These are phyloP conservation scores for Halcyon malimbica DNA, from an alignment of 2,113 vertebrate genomes.

Conservation along the genomic window DNA sequence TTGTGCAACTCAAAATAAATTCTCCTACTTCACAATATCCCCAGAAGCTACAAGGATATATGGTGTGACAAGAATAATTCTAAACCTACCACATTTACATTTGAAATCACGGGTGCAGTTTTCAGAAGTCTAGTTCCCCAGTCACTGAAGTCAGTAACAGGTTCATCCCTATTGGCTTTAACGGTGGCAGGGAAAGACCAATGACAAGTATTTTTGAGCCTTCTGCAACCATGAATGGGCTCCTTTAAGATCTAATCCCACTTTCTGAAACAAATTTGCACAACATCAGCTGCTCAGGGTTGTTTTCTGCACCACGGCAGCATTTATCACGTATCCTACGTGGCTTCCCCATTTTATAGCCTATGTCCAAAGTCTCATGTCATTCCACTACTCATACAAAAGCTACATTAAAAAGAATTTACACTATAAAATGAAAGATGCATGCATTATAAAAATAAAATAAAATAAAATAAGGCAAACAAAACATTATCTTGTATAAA, in stretches of 20 bases:
- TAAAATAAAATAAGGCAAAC: background rate
- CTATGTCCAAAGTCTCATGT: background rate
- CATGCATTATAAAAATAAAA: too few relatives aligned
- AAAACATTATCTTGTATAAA: background rate
- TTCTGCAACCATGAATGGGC: background rate
- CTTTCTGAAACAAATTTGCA: background rate
- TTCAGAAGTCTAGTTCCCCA: background rate
- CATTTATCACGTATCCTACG: fast-evolving
- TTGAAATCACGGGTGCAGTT: background rate
- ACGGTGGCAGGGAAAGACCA: background rate
- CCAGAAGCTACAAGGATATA: background rate
- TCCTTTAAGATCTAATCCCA: background rate
- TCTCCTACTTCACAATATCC: background rate
- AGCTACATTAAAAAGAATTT: background rate
- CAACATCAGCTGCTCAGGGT: background rate
- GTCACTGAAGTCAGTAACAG: background rate
- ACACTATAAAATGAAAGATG: too few relatives aligned
- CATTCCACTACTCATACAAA: background rate
- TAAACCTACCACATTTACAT: background rate
- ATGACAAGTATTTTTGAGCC: background rate
- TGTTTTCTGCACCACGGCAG: background rate
- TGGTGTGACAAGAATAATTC: background rate
- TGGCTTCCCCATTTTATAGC: background rate
- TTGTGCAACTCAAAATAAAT: background rate
- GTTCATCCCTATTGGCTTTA: background rate